Conservation (phyloP, 2,888 invertebrate species). For the Macropis europaea region DNA sequence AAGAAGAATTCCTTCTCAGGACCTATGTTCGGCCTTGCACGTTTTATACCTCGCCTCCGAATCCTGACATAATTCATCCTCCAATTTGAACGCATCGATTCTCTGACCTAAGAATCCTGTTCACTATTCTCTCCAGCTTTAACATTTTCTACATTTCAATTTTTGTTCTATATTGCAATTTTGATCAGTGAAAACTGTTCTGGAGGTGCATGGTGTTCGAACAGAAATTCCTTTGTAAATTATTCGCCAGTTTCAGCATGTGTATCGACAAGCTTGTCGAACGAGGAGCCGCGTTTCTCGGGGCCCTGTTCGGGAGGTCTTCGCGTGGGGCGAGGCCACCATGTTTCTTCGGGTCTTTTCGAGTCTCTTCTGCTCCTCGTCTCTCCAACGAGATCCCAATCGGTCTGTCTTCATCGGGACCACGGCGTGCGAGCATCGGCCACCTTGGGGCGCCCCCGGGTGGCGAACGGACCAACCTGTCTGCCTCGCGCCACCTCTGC, state of each 20-base stretch:
- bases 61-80: neutral
- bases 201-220: too few relatives aligned
- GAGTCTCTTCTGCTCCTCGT: slow-evolving; percentile 54
- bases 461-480: slow-evolving; percentile 77
- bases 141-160: too few relatives aligned
- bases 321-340: slow-evolving; percentile 80
- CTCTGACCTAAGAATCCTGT: too few relatives aligned
- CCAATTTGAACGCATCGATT: neutral
- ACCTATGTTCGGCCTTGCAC: too few relatives aligned
- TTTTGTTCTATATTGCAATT: too few relatives aligned
- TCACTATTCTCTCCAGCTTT: too few relatives aligned
- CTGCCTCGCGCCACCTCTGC: slow-evolving; percentile 70
- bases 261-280: slow-evolving; percentile 47
- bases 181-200: too few relatives aligned
- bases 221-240: neutral
- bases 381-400: slow-evolving; percentile 19
- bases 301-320: slow-evolving; percentile 75
- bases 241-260: slow-evolving; percentile 32
- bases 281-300: slow-evolving; percentile 44
- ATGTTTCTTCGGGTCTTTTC: slow-evolving; percentile 70
- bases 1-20: slow-evolving; percentile 24
- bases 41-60: too few relatives aligned
- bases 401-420: slow-evolving; percentile 55
- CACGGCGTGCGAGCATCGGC: slow-evolving; percentile 74
- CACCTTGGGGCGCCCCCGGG: slow-evolving; percentile 78